A percentile compares a stretch with the other conserved stretches of the same genome.
Evolutionary conservation across 2,797 vertebrate genomes (phyloP).

Genomic region (Sarcoramphus papa): DNA sequence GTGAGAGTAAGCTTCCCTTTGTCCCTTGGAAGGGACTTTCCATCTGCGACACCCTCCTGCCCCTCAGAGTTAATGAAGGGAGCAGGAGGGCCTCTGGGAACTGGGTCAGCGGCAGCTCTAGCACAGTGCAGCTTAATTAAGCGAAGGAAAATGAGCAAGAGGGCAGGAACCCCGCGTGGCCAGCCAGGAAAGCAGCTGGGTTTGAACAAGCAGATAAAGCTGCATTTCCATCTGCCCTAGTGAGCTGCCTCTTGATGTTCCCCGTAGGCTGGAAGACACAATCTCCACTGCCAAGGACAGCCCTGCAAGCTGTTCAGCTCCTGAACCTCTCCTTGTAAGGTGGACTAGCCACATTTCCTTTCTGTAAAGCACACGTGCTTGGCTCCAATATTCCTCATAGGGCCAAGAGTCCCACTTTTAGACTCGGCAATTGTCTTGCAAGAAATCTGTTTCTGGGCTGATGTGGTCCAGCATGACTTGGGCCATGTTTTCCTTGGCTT

Average conservation of each 20-base stretch:
- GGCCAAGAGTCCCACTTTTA: neutral
- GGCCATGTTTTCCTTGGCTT: neutral
- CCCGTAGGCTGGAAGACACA: neutral
- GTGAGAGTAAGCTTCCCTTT: conserved; percentile 33
- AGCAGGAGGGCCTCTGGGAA: conserved; percentile 50
- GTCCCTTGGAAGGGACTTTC: neutral
- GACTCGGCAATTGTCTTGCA: neutral
- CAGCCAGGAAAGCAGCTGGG: neutral
- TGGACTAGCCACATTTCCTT: neutral
- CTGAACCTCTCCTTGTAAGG: neutral
- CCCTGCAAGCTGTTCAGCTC: neutral
- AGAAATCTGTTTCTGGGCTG: neutral
- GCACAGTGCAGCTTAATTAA: conserved; percentile 24
- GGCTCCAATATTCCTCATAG: neutral
- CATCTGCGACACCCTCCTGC: neutral
- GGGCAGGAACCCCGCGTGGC: neutral
- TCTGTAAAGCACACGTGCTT: neutral
- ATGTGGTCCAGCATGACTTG: neutral
- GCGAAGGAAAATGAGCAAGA: neutral
- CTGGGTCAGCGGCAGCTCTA: conserved; percentile 50
- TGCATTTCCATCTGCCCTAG: neutral
- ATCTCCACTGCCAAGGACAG: neutral
- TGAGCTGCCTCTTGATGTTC: neutral
- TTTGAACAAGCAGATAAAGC: neutral
- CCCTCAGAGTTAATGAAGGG: neutral